Evolutionary conservation across 2,113 vertebrate species (phyloP), one percentile per base, ranked within the genome.

Genomic region (Scartelaos histophorus): DNA sequence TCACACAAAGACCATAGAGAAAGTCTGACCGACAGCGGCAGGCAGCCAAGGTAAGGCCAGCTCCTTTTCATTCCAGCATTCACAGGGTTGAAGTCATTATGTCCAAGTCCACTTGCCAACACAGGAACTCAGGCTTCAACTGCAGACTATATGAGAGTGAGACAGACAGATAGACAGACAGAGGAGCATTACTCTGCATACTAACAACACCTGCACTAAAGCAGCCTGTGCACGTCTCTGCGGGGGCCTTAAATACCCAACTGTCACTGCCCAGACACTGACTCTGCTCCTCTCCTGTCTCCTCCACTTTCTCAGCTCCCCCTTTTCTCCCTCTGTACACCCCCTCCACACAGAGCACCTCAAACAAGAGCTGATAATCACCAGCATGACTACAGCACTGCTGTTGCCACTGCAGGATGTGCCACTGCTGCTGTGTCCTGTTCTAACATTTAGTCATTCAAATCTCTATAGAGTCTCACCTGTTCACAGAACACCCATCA

Each of bases 261-360:
- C 88, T 90, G 89, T 91, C 91, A 90, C 86, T 84, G 80, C 80
- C 88, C 88, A 91, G 88, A 91, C 90, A 84, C 62, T 83, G 83
- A 90, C 87, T 70, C 69, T 72, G 69, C 69, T 60, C 66, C 65
- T 58, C 64, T 65, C 68, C 53, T 66, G 68, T 82, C 84, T 80
- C 76, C 68, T 79, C 76, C 72, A 76, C 65, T 60, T 81, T 83
- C 75, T 79, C 73, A 47, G 66, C 68, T 73, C 70, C 86, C 79
- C 73, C 67, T 57, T 72, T 64, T 83, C 74, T 78, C 80, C 69
- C 65, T 77, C 71, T 82, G 35, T 69, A 49, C 34, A 65, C 10
- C 53, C 2, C 58, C 29, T 1, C 21, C 67, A 13, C 54, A 29
- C 46, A 22, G 35, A 22, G 25, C 7, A 70, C 74, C 85, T 75